phyloP scores from a whole-genome alignment of 2,888 invertebrate genomes.

The Psylliodes chrysocephalus region DNA sequence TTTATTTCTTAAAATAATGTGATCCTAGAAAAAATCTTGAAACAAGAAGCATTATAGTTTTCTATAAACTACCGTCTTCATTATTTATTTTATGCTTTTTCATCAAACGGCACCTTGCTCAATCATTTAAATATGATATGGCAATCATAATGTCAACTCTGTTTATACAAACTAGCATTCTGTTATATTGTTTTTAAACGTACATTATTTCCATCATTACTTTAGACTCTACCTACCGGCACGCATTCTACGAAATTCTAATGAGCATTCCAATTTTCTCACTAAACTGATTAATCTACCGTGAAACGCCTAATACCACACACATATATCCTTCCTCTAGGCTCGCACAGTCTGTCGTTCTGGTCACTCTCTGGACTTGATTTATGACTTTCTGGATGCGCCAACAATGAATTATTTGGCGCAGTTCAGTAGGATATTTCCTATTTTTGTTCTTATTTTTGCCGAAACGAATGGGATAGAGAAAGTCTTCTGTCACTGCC shows the following conservation, averaged over 20 bases:
- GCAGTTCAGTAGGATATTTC: conserved; percentile 11
- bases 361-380: conserved; percentile 37
- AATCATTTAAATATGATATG: no score
- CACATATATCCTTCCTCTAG: conserved; percentile 43
- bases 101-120: no score
- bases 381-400: conserved; percentile 33
- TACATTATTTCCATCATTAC: no score
- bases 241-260: conserved; percentile 35
- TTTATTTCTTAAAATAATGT: no score
- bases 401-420: conserved; percentile 27
- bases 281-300: conserved; percentile 51
- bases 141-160: no score
- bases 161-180: no score
- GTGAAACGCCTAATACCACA: conserved; percentile 47
- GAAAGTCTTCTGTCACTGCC: background rate
- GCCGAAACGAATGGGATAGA: background rate
- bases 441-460: conserved; percentile 4
- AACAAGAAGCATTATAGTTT: no score
- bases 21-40: no score
- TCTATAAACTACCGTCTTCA: no score
- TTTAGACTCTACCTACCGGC: conserved; percentile 5
- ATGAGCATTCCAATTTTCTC: conserved; percentile 49
- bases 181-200: no score
- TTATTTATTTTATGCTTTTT: no score
- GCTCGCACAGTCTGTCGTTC: background rate